phyloP scores from a whole-genome alignment of 92 coral and sea anemone species.

The Heliopora coerulea region DNA sequence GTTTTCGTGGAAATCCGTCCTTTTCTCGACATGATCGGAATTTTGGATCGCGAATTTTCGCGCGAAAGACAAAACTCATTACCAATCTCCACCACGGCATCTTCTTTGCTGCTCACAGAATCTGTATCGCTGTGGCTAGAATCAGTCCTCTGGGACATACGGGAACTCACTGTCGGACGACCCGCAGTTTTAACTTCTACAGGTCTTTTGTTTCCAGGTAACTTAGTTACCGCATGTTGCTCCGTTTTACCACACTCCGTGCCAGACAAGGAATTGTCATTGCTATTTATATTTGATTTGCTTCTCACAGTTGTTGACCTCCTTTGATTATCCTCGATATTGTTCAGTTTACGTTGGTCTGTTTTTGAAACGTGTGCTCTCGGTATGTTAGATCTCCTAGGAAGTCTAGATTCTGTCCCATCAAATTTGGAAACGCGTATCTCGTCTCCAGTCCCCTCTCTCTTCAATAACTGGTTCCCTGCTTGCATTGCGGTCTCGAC shows the following conservation, averaged over 20 bases:
- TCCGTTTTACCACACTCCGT: background rate
- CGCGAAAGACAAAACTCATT: conserved; percentile 26
- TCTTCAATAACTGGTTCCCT: conserved; percentile 17
- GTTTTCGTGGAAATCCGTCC: conserved; percentile 6
- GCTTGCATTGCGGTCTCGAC: conserved; percentile 21
- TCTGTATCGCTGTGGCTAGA: conserved; percentile 24
- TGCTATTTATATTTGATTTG: background rate
- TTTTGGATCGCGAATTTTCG: conserved; percentile 34
- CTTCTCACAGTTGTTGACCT: background rate
- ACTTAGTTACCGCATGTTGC: background rate
- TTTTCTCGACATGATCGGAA: conserved; percentile 8
- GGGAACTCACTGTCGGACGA: background rate
- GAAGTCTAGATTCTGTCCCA: conserved; percentile 14
- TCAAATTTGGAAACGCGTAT: conserved; percentile 26
- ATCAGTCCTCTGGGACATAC: conserved; percentile 25
- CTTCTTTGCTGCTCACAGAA: conserved; percentile 31
- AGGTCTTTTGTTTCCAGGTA: background rate
- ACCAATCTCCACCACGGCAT: conserved; percentile 14
- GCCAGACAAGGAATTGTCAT: background rate
- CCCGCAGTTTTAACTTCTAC: background rate
- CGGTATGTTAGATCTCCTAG: conserved; percentile 23
- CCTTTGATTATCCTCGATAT: background rate
- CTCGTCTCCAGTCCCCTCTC: conserved; percentile 43
- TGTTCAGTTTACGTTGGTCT: conserved; percentile 1
- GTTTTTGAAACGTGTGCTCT: background rate